Conservation (phyloP, 2,888 invertebrate species). For the Miltochrista miniata region DNA sequence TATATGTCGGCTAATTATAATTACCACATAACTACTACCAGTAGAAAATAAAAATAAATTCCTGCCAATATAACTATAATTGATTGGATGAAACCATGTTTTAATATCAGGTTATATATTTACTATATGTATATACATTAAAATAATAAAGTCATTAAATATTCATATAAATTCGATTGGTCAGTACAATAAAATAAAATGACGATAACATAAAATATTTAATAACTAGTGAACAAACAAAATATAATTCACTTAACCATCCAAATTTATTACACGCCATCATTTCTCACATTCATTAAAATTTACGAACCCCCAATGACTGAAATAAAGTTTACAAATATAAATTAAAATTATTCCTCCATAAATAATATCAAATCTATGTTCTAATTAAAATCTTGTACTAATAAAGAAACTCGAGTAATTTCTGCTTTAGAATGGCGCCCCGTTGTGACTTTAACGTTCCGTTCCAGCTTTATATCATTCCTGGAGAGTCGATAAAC, state of each 20-base stretch:
- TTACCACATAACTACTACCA: too few species aligned
- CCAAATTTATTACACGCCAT: constrained; percentile 22
- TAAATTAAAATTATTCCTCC: constrained; percentile 28
- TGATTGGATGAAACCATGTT: too few species aligned
- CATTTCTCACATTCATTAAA: constrained; percentile 17
- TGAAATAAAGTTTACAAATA: constrained; percentile 18
- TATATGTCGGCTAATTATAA: too few species aligned
- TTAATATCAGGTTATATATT: too few species aligned
- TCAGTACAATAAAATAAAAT: constrained; percentile 1
- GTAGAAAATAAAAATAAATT: too few species aligned
- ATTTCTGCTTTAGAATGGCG: constrained; percentile 54
- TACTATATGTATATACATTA: too few species aligned
- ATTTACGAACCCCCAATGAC: constrained; percentile 9
- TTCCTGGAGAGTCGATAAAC: constrained; percentile 56
- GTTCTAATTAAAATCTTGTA: constrained; percentile 69
- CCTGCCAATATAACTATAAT: too few species aligned
- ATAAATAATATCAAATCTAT: constrained; percentile 29
- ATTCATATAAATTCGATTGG: background rate
- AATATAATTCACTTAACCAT: constrained; percentile 17
- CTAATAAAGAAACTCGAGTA: constrained; percentile 54
- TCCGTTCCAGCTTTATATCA: constrained; percentile 38
- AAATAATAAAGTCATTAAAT: background rate
- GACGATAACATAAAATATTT: constrained; percentile 8
- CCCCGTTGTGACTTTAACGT: constrained; percentile 68
- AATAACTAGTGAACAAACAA: constrained; percentile 12